Evolutionary conservation across 2,113 vertebrate genomes (phyloP), one percentile per base, ranked within the genome.

Genomic region (Eublepharis macularius): DNA sequence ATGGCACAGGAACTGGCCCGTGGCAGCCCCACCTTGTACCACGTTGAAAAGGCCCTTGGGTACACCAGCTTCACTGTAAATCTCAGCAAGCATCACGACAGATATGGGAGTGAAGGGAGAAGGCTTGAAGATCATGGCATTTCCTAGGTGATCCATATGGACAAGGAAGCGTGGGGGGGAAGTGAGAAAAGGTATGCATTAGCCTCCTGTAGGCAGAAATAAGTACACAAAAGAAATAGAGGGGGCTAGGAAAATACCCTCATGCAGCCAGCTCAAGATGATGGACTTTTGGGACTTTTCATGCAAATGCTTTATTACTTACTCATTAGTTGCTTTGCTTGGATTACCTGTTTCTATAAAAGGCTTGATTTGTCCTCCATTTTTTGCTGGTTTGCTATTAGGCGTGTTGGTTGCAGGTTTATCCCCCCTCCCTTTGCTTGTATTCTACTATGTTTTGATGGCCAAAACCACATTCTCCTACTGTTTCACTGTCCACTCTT

Each of bases 41-140:
- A 99, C 98, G 0, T 97, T 98, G 95, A 99, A 99, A 78, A 99
- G 97, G 17, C 99, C 99, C 0, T 97, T 96, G 6, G 99, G 99
- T 0, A 92, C 96, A 0, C 99, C 98, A 0, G 98, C 98, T 90
- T 98, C 95, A 2, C 95, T 96, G 92, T 98, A 98, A 95, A 99
- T 97, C 93, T 99, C 98, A 65, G 99, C 99, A 94, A 99, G 93
- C 76, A 97, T 94, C 89, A 99, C 93, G 0, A 92, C 97, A 0
- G 98, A 98, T 84, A 99, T 45, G 0, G 99, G 98, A 0, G 99
- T 95, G 96, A 99, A 97, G 11, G 98, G 98, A 57, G 99, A 99
- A 0, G 99, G 98, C 89, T 99, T 99, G 85, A 94, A 99, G 65
- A 99, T 93, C 98, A 99, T 98, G 24, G 98, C 97, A 2, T 99